Percentiles rank a stretch among this genome's conserved stretches.
phyloP scores from a whole-genome alignment of 2,888 invertebrate species.

The Tetragonula carbonaria region DNA sequence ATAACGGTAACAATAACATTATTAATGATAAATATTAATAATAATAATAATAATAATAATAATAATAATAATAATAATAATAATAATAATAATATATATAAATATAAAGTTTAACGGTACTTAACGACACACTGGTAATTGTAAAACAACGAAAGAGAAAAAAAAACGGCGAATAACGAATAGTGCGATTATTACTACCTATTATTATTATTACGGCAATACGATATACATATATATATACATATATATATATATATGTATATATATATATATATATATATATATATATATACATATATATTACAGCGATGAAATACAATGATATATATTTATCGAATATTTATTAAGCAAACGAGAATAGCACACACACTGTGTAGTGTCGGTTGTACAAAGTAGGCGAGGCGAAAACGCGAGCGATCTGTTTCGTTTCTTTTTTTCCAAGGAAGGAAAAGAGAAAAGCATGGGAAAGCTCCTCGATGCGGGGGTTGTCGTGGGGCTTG shows the following conservation, averaged over 20 bases:
- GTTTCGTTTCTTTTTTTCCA: background rate
- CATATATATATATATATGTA: constrained; percentile 77
- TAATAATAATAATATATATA: constrained; percentile 52
- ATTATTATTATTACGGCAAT: constrained; percentile 66
- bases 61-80: constrained; percentile 52
- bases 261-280: constrained; percentile 76
- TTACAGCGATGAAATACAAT: constrained; percentile 78
- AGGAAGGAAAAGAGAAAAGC: too few relatives aligned
- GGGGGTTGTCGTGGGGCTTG: background rate
- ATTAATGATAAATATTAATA: constrained; percentile 50
- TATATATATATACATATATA: constrained; percentile 77
- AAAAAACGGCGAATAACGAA: constrained; percentile 64
- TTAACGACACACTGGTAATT: constrained; percentile 61
- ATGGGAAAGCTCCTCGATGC: background rate
- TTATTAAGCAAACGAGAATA: constrained; percentile 72
- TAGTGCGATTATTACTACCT: constrained; percentile 70
- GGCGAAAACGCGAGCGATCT: constrained; percentile 42
- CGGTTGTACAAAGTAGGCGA: constrained; percentile 81
- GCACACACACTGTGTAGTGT: constrained; percentile 74
- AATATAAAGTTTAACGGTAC: constrained; percentile 48
- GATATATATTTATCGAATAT: constrained; percentile 83
- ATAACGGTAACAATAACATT: constrained; percentile 54
- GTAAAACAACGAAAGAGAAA: constrained; percentile 47
- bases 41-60: constrained; percentile 51
- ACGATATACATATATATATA: constrained; percentile 75